Evolutionary conservation across 2,888 invertebrate species (phyloP), one percentile per base, ranked within the genome.

Genomic region (Mesorhabditis sp.): DNA sequence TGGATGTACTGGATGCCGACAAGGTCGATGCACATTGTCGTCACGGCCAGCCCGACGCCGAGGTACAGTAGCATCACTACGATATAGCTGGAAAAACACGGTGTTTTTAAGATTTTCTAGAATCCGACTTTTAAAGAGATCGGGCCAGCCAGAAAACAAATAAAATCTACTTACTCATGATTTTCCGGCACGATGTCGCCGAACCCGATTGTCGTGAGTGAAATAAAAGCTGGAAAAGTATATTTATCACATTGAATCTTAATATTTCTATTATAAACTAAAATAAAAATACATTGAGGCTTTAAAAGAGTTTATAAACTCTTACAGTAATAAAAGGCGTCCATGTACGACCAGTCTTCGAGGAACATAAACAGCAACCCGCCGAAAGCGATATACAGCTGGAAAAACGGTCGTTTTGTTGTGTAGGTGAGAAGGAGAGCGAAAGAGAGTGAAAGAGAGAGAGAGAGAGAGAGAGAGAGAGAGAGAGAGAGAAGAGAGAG

Each of bases 321-420:
- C n/a, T n/a, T 65, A 82, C 88, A 88, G 79, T 88, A 88, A 79
- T 88, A 88, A 75, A 88, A 87, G n/a, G 88, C 86, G 79, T 89
- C 88, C 74, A 88, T 83, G 74, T 86, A 89, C 71, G 86, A 87
- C 88, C 88, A 88, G 5, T 84, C 83, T 45, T 88, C 88, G 45
- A 87, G 75, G 5, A 81, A 71, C 41, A 81, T 79, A 73, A 88
- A 87, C 41, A 87, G 75, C 10, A 86, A 73, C 4, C 86, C 87
- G 10, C 87, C 88, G 41, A 86, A 77, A 41, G 86, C 85, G 64
- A 87, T 82, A 80, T 87, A 88, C 13, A 82, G 70, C 83, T 81
- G 73, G 62, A 80, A 76, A 28, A 28, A 28, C 28, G 28, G 28
- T 28, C 28, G 28, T 28, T 28, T 28, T 28, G 28, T 28, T 28